Percentiles rank a stretch among this genome's conserved stretches.
Conservation (phyloP, 2,888 invertebrate genomes). For the Ophion obscuratus region DNA sequence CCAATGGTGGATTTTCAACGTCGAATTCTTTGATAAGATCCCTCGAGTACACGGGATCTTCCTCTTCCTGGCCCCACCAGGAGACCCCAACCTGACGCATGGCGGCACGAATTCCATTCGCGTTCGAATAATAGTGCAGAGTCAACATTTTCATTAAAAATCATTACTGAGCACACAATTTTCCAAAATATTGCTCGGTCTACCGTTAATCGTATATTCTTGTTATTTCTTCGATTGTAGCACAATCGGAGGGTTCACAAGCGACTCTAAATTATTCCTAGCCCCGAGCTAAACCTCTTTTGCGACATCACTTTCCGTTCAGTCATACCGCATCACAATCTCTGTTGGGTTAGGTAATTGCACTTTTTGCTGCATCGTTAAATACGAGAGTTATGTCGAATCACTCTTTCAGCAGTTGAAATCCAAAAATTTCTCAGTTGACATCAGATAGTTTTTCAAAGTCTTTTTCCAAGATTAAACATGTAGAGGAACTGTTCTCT, state of each 20-base stretch:
- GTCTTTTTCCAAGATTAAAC: background rate
- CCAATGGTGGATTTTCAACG: slow-evolving; percentile 91
- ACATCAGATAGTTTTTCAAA: background rate
- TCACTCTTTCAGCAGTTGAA: background rate
- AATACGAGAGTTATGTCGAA: background rate
- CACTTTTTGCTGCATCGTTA: background rate
- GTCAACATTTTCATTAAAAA: slow-evolving; percentile 87
- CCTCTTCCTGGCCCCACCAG: slow-evolving; percentile 86
- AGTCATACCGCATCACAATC: background rate
- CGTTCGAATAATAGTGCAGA: slow-evolving; percentile 93
- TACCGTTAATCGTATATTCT: background rate
- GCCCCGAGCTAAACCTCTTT: background rate
- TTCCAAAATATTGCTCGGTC: background rate
- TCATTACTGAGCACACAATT: slow-evolving; percentile 61
- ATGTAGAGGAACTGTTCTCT: background rate
- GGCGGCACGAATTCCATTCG: slow-evolving; percentile 80
- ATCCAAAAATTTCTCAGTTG: background rate
- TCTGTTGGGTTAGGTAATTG: background rate
- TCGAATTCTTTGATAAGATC: slow-evolving; percentile 96
- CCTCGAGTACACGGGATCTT: slow-evolving; percentile 89
- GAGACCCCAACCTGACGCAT: slow-evolving; percentile 83
- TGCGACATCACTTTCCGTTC: background rate
- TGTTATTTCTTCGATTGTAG: background rate
- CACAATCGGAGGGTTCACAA: background rate
- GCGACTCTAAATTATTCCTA: background rate